Conservation (phyloP, 2,797 vertebrate species). For the Argentina silus region DNA sequence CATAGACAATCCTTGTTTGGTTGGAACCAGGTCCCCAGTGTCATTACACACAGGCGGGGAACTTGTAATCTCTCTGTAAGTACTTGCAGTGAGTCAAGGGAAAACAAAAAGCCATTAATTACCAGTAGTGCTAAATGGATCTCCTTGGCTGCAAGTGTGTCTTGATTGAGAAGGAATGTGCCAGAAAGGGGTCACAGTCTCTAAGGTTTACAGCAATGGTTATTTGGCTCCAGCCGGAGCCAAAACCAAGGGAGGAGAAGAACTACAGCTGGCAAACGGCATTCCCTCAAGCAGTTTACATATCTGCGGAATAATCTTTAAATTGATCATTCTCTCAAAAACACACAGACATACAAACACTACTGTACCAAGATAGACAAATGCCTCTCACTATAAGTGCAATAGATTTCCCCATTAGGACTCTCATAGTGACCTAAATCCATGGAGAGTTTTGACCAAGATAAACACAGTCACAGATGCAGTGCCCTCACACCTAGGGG, state of each 20-base stretch:
- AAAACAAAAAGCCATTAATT: constrained; percentile 72
- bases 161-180: constrained; percentile 34
- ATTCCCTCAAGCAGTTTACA: constrained; percentile 11
- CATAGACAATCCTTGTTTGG: constrained; percentile 52
- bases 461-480: too few species aligned
- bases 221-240: constrained; percentile 7
- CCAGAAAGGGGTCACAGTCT: neutral
- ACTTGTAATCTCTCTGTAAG: constrained; percentile 72
- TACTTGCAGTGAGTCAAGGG: constrained; percentile 61
- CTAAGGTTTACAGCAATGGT: constrained; percentile 4
- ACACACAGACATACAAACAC: neutral
- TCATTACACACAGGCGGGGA: constrained; percentile 63
- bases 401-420: neutral
- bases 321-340: neutral
- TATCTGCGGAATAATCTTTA: neutral
- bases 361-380: too few species aligned
- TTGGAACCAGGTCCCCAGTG: constrained; percentile 50
- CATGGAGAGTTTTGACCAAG: too few species aligned
- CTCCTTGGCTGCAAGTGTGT: constrained; percentile 57
- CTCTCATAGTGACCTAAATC: neutral
- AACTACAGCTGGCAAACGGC: neutral
- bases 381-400: neutral
- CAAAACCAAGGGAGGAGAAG: neutral
- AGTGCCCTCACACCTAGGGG: too few species aligned
- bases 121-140: constrained; percentile 56